phyloP scores from a whole-genome alignment of 2,797 vertebrate species.

The Fringilla coelebs region DNA sequence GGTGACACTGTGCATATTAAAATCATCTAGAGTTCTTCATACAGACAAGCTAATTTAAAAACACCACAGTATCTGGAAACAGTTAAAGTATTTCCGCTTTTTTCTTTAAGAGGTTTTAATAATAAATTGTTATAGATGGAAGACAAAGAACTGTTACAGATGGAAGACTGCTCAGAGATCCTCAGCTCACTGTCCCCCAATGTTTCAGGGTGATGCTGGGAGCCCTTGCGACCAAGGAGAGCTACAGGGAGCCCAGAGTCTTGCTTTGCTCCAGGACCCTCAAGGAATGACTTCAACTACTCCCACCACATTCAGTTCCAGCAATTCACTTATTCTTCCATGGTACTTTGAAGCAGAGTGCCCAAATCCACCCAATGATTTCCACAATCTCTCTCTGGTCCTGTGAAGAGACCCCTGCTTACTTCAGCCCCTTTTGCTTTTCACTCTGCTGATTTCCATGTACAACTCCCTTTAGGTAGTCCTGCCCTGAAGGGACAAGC shows the following conservation, averaged over 20 bases:
- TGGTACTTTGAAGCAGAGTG: not conserved
- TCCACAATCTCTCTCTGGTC: not conserved
- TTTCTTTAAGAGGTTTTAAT: not conserved
- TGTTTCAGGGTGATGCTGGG: not conserved
- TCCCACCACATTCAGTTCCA: not conserved
- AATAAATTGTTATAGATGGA: not conserved
- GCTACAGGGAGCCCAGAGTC: not conserved
- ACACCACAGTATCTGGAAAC: not conserved
- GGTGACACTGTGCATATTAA: not conserved
- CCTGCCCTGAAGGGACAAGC: not conserved
- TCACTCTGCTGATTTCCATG: fast-evolving
- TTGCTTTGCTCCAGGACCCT: not conserved
- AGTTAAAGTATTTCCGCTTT: not conserved
- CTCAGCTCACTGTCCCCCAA: not conserved
- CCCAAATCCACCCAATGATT: not conserved
- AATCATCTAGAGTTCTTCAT: not conserved
- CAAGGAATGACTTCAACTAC: not conserved
- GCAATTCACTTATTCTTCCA: not conserved
- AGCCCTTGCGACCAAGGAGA: not conserved
- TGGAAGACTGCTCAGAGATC: not conserved
- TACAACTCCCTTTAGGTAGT: not conserved
- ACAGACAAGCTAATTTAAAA: not conserved
- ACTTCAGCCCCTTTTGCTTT: not conserved
- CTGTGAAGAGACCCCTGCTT: not conserved
- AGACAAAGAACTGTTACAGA: not conserved